A percentile compares a stretch with the other conserved stretches of the same genome.
phyloP scores from a whole-genome alignment of 2,797 vertebrate species.

The Megalops cyprinoides region DNA sequence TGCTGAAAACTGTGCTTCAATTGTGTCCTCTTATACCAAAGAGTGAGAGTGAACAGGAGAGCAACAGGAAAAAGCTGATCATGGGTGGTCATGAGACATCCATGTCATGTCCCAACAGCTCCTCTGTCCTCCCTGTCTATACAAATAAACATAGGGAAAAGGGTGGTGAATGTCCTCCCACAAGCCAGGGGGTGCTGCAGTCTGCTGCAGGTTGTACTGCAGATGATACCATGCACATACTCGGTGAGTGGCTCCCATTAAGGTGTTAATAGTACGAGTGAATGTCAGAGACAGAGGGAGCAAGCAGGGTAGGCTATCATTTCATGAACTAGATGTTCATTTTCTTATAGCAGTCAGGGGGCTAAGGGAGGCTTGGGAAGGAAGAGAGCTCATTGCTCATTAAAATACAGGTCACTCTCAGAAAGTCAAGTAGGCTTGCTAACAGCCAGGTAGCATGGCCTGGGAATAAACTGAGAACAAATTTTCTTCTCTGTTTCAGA shows the following conservation, averaged over 20 bases:
- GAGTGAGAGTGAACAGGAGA: slow-evolving; percentile 39
- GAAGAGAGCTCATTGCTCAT: slow-evolving; percentile 49
- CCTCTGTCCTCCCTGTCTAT: too few relatives aligned
- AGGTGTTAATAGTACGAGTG: slow-evolving; percentile 67
- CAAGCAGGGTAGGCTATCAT: slow-evolving; percentile 72
- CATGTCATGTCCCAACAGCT: too few relatives aligned
- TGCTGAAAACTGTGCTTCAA: too few relatives aligned
- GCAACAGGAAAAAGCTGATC: neutral
- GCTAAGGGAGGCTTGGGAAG: slow-evolving; percentile 30
- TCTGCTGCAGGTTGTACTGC: slow-evolving; percentile 49
- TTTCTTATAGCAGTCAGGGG: slow-evolving; percentile 64
- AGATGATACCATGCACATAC: too few relatives aligned
- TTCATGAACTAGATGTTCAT: slow-evolving; percentile 70
- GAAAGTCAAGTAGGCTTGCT: slow-evolving; percentile 40
- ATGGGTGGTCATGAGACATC: too few relatives aligned
- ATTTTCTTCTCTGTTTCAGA: slow-evolving; percentile 16
- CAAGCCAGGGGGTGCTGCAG: slow-evolving; percentile 23
- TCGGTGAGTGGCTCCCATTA: slow-evolving; percentile 46
- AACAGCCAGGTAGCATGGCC: slow-evolving; percentile 10
- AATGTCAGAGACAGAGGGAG: slow-evolving; percentile 67
- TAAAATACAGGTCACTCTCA: slow-evolving; percentile 61
- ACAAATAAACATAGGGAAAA: neutral
- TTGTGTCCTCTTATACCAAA: slow-evolving; percentile 11
- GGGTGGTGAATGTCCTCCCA: neutral
- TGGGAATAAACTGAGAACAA: slow-evolving; percentile 11